Evolutionary conservation across 2,888 invertebrate species (phyloP).

Genomic region (Zhengitettix transpicula): DNA sequence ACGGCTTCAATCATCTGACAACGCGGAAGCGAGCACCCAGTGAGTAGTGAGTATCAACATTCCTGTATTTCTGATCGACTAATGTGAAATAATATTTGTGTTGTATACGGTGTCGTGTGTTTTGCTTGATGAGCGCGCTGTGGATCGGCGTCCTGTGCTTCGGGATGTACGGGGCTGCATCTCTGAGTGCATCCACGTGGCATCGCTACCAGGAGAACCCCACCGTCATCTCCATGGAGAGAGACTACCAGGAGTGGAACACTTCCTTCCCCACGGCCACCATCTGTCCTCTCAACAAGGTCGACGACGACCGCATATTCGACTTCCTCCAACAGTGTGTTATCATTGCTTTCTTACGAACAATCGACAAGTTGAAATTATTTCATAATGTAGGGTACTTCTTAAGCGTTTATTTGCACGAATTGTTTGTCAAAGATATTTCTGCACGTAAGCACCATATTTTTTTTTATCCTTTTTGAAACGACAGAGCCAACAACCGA

Average conservation of each 20-base stretch:
- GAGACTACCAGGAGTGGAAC: constrained; percentile 54
- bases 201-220: constrained; percentile 49
- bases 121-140: constrained; percentile 27
- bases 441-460: too few relatives aligned
- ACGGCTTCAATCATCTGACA: constrained; percentile 35
- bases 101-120: too few relatives aligned
- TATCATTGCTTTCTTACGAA: too few relatives aligned
- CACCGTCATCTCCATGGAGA: constrained; percentile 55
- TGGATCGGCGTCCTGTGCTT: constrained; percentile 37
- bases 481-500: too few relatives aligned
- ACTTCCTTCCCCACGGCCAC: constrained; percentile 52
- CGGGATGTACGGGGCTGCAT: constrained; percentile 36
- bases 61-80: too few relatives aligned
- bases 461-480: too few relatives aligned
- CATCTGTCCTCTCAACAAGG: constrained; percentile 34
- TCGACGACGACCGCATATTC: not conserved
- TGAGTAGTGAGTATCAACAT: constrained; percentile 28
- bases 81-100: too few relatives aligned
- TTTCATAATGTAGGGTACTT: too few relatives aligned
- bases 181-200: constrained; percentile 42
- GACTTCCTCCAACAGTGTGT: too few relatives aligned
- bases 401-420: too few relatives aligned
- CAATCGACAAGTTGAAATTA: too few relatives aligned
- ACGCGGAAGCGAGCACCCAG: constrained; percentile 27
- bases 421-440: too few relatives aligned